A percentile compares a stretch with the other conserved stretches of the same genome.
phyloP scores from a whole-genome alignment of 1,140 invertebrate genomes.

The Grapholita molesta region DNA sequence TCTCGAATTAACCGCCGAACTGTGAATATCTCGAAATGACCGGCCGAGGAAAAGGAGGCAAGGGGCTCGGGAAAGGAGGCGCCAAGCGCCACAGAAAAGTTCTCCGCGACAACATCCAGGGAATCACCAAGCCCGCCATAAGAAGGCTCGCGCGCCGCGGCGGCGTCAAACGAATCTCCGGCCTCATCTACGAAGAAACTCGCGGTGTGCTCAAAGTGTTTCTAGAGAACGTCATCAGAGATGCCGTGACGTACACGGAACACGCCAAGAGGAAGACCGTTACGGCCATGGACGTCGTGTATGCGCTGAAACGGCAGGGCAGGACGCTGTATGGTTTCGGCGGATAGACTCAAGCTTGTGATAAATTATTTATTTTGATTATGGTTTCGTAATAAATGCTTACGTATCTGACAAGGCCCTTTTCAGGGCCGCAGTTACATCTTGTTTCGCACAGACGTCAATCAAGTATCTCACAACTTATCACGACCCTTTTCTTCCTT shows the following conservation, averaged over 20 bases:
- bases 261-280: slow-evolving; percentile 91
- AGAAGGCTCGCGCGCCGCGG: slow-evolving; percentile 83
- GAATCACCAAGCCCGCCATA: slow-evolving; percentile 36
- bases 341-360: slow-evolving; percentile 64
- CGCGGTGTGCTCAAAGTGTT: slow-evolving; percentile 84
- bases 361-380: background rate
- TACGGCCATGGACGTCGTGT: slow-evolving; percentile 92
- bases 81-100: slow-evolving; percentile 83
- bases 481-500: too few species aligned
- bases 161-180: slow-evolving; percentile 82
- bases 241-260: slow-evolving; percentile 89
- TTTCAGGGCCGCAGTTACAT: slow-evolving; percentile 45
- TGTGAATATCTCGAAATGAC: slow-evolving; percentile 68
- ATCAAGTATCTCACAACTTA: too few species aligned
- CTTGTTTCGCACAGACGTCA: slow-evolving; percentile 24
- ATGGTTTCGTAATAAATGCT: background rate
- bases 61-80: slow-evolving; percentile 84
- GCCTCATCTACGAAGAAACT: slow-evolving; percentile 37
- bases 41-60: slow-evolving; percentile 83
- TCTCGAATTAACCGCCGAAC: background rate
- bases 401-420: slow-evolving; percentile 43
- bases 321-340: slow-evolving; percentile 81
- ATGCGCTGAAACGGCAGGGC: slow-evolving; percentile 89
- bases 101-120: slow-evolving; percentile 85
- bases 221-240: slow-evolving; percentile 88